Percentiles rank a stretch among this genome's conserved stretches.
phyloP scores from a whole-genome alignment of 2,113 vertebrate genomes.

The Trinectes maculatus region DNA sequence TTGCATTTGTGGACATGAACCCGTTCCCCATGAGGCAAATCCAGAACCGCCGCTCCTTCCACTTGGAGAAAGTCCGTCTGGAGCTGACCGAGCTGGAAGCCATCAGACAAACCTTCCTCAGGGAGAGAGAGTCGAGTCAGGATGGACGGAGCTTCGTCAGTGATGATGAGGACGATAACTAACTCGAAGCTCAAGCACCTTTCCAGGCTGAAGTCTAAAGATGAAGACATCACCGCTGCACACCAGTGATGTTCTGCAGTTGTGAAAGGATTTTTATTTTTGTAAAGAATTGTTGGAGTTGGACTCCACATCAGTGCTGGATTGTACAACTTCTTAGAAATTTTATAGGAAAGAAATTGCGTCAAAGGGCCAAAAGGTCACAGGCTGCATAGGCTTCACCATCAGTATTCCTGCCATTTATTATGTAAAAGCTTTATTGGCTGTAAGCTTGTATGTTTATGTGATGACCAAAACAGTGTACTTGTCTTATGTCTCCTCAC shows the following conservation, averaged over 20 bases:
- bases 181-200: background rate
- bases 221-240: constrained; percentile 8
- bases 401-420: constrained; percentile 68
- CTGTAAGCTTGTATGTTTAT: constrained; percentile 18
- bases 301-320: constrained; percentile 28
- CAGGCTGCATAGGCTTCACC: constrained; percentile 3
- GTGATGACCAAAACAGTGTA: background rate
- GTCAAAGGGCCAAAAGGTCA: constrained; percentile 37
- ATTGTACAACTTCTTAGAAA: constrained; percentile 7
- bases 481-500: background rate
- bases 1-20: constrained; percentile 96
- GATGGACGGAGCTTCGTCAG: constrained; percentile 91
- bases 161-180: constrained; percentile 94
- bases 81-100: constrained; percentile 95
- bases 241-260: background rate
- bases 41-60: constrained; percentile 91
- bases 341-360: background rate
- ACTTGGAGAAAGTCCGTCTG: constrained; percentile 95
- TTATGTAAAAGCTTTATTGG: constrained; percentile 6
- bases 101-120: constrained; percentile 94
- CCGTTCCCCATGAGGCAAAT: constrained; percentile 96
- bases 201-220: constrained; percentile 6
- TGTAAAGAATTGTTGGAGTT: background rate
- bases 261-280: constrained; percentile 8
- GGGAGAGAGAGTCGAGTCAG: constrained; percentile 87